Percentiles rank a stretch among this genome's conserved stretches.
Conservation (phyloP, 1,140 invertebrate species). For the Rhagoletis zephyria region DNA sequence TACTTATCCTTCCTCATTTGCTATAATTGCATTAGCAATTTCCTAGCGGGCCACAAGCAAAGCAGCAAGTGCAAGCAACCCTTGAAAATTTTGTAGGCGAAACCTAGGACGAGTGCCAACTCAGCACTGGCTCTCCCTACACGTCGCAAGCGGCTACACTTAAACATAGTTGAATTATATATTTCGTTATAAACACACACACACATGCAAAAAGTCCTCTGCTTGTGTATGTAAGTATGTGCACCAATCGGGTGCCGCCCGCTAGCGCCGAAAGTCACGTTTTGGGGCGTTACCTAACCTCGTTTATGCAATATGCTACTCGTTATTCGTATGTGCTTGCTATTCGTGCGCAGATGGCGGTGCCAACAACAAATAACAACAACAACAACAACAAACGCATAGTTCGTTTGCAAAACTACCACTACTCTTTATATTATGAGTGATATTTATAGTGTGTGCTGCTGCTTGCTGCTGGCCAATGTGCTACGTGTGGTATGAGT, state of each 20-base stretch:
- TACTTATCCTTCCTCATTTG: background rate
- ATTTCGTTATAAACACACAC: constrained; percentile 1
- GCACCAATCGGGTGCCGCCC: constrained; percentile 45
- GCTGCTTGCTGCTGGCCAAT: no score
- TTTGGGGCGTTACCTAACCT: constrained; percentile 54
- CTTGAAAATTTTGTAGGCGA: constrained; percentile 46
- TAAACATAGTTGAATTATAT: constrained; percentile 46
- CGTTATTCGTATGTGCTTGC: constrained; percentile 18
- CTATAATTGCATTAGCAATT: background rate
- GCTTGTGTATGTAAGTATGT: background rate
- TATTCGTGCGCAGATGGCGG: constrained; percentile 34
- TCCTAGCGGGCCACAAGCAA: constrained; percentile 17
- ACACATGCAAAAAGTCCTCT: background rate
- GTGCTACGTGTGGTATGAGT: constrained; percentile 18
- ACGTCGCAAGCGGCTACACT: background rate
- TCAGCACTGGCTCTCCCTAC: background rate
- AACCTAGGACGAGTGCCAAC: constrained; percentile 6
- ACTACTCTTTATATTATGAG: background rate
- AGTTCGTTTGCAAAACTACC: constrained; percentile 9
- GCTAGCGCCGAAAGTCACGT: constrained; percentile 51
- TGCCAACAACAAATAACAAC: constrained; percentile 19
- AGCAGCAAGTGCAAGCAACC: constrained; percentile 3
- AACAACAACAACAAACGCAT: background rate
- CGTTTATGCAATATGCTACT: constrained; percentile 52
- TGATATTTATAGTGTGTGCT: background rate